phyloP scores from a whole-genome alignment of 2,797 vertebrate species.

The Danio albolineatus region DNA sequence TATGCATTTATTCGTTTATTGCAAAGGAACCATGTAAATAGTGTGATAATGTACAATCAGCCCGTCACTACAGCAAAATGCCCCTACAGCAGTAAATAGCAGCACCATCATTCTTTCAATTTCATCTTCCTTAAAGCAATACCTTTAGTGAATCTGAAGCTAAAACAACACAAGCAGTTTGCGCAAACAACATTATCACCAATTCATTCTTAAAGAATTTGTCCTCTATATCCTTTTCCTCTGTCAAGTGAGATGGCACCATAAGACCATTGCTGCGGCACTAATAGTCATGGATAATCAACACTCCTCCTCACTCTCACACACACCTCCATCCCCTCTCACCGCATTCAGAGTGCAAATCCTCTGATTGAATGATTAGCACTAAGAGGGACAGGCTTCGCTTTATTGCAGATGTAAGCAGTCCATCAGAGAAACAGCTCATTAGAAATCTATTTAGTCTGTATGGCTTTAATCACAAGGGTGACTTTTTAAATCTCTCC shows the following conservation, averaged over 20 bases:
- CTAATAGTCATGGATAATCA: conserved; percentile 20
- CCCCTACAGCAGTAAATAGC: background rate
- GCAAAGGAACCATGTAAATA: background rate
- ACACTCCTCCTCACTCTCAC: conserved; percentile 27
- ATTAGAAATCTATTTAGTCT: conserved; percentile 80
- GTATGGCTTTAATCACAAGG: conserved; percentile 75
- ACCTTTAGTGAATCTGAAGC: background rate
- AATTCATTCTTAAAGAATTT: background rate
- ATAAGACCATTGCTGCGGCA: background rate
- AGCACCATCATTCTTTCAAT: too few relatives aligned
- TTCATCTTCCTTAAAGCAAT: background rate
- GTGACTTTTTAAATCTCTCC: conserved; percentile 68
- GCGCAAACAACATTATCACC: background rate
- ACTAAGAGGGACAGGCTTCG: conserved; percentile 47
- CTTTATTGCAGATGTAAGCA: conserved; percentile 76
- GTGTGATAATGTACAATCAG: background rate
- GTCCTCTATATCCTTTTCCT: background rate
- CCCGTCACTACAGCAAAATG: background rate
- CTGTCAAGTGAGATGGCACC: conserved; percentile 9
- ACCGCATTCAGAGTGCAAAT: conserved; percentile 64
- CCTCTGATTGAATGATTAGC: conserved; percentile 59
- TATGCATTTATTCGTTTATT: background rate
- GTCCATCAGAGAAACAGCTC: conserved; percentile 75
- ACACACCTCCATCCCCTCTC: conserved; percentile 35
- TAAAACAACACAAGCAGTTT: background rate